These are phyloP conservation scores for Apostichopus leukothele DNA, from an alignment of 53 echinoderm and acorn worm species.

Conservation along the genomic window DNA sequence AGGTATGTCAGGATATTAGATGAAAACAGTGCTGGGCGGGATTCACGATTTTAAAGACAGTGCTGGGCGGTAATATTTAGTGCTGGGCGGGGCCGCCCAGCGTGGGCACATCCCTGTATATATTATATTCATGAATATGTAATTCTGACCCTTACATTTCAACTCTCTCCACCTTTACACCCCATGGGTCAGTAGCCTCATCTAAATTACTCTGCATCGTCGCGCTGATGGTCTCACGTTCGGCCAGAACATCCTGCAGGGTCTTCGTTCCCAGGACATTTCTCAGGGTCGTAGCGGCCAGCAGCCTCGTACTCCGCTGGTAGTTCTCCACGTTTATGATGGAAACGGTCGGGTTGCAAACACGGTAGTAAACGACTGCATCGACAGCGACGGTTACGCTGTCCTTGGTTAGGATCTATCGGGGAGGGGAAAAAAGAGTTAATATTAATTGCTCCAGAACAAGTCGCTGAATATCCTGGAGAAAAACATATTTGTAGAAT, in stretches of 20 bases:
- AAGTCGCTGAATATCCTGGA: not conserved
- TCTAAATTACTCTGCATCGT: slow-evolving; percentile 83
- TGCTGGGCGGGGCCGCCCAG: too few relatives aligned
- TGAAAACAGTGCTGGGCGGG: too few relatives aligned
- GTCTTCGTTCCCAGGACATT: slow-evolving; percentile 97
- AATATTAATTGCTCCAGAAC: not conserved
- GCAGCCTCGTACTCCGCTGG: slow-evolving; percentile 86
- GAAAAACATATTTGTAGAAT: too few relatives aligned
- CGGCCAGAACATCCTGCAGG: slow-evolving; percentile 84
- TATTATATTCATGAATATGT: too few relatives aligned
- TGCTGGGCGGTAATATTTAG: too few relatives aligned
- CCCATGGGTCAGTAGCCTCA: slow-evolving; percentile 99
- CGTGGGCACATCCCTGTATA: too few relatives aligned
- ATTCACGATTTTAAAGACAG: too few relatives aligned
- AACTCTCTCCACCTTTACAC: slow-evolving; percentile 94
- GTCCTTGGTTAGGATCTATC: slow-evolving; percentile 94
- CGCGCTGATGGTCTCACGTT: slow-evolving; percentile 85
- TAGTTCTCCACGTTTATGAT: slow-evolving; percentile 96
- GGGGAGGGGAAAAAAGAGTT: not conserved
- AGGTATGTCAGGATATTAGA: too few relatives aligned
- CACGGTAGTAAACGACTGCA: slow-evolving; percentile 96
- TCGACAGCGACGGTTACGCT: slow-evolving; percentile 99
- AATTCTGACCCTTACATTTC: slow-evolving; percentile 80
- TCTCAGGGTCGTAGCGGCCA: slow-evolving; percentile 90
- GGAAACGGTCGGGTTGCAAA: slow-evolving; percentile 94